Evolutionary conservation across 2,113 vertebrate genomes (phyloP), one percentile per base, ranked within the genome.

Genomic region (Calidris pugnax): DNA sequence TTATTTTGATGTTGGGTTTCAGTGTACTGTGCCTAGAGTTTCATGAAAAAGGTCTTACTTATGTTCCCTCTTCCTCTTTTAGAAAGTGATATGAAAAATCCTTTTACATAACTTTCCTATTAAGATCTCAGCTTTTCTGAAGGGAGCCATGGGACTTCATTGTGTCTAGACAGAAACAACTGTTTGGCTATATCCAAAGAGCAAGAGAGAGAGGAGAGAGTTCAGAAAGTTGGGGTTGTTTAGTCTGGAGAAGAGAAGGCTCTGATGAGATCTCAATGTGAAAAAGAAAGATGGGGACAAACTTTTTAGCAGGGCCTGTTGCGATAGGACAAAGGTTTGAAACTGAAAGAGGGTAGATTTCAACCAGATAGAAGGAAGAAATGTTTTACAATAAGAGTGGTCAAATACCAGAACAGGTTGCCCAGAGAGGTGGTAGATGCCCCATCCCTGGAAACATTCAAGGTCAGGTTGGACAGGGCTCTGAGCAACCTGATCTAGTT

Each of bases 191-290:
- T 64, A 27, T 81, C 21, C 21, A 87, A 80, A 76, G 12, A 30
- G 12, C 22, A 53, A 74, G 51, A 69, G 21, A 27, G 10, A 83
- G 6, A 48, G 47, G 47, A 22, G 47, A 48, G 21, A 48, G 47
- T 22, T 48, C 47, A 48, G 20, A 47, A 47, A 47, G 10, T 2
- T 82, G 66, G 41, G 5, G 7, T n/a, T 56, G 50, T 37, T 79
- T 14, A 59, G 20, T 22, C 32, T 22, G 21, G 10, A 74, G 57
- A 84, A 26, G 8, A 66, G 20, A 60, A 77, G 32, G 55, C 50
- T 50, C 21, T 1, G 1, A 28, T 45, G 26, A 51, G 3, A 47
- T n/a, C 5, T 39, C n/a, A 39, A 19, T 23, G n/a, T 1, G 1
- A 15, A 48, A 48, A 51, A 41, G 33, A 73, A 63, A 69, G 18